Conservation (phyloP, 2,113 vertebrate genomes). For the Cheilinus undulatus region DNA sequence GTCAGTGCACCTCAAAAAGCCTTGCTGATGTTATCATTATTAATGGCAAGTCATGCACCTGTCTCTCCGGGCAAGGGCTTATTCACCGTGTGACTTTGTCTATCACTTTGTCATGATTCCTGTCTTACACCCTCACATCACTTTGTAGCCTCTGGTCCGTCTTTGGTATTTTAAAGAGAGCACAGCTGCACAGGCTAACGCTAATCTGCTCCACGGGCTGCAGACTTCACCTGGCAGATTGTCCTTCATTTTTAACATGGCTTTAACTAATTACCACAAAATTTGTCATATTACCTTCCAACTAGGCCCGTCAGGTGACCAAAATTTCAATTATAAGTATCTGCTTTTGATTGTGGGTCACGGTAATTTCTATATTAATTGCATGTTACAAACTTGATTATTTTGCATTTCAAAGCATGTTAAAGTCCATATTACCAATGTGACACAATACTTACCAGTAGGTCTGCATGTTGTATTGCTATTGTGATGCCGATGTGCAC, state of each 20-base stretch:
- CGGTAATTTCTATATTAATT: too few species aligned
- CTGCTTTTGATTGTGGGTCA: too few species aligned
- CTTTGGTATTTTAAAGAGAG: slow-evolving; percentile 45
- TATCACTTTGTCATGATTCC: slow-evolving; percentile 51
- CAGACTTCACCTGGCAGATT: slow-evolving; percentile 26
- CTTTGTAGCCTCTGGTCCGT: slow-evolving; percentile 55
- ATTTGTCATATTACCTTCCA: neutral
- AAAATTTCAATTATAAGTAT: too few species aligned
- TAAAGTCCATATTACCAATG: too few species aligned
- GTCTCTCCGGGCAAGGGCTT: slow-evolving; percentile 67
- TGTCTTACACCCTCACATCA: slow-evolving; percentile 47
- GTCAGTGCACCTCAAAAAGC: slow-evolving; percentile 6
- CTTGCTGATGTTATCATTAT: slow-evolving; percentile 32
- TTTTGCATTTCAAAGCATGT: too few species aligned
- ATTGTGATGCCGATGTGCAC: too few species aligned
- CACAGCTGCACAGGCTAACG: slow-evolving; percentile 46
- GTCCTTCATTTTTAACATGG: neutral
- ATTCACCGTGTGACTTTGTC: slow-evolving; percentile 47
- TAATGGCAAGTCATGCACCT: slow-evolving; percentile 54
- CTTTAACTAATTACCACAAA: slow-evolving; percentile 14
- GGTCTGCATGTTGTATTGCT: too few species aligned
- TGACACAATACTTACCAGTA: too few species aligned
- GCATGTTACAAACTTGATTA: too few species aligned
- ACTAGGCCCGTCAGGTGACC: too few species aligned
- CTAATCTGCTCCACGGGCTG: neutral